These are phyloP conservation scores for Psittacula echo DNA, from an alignment of 2,797 vertebrate genomes.

Conservation along the genomic window DNA sequence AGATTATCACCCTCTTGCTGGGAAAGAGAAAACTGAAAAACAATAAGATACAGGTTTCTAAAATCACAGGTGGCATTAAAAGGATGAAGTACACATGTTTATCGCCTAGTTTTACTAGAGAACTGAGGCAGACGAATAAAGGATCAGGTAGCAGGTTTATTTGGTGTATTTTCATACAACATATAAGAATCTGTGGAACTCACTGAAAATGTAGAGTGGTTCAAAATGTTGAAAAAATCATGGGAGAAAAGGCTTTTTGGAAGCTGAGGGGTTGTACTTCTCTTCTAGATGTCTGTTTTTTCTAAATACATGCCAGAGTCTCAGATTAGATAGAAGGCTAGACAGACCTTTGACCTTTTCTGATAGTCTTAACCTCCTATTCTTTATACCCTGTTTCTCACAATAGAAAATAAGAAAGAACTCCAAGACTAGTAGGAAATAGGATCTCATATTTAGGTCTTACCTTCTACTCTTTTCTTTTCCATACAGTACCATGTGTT, in stretches of 20 bases:
- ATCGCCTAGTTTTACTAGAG: background rate
- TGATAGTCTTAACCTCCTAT: background rate
- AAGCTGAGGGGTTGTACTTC: background rate
- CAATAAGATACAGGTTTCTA: background rate
- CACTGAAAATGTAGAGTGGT: background rate
- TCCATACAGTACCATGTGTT: rapidly evolving
- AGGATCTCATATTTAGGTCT: background rate
- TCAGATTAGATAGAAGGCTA: background rate
- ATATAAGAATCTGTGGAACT: background rate
- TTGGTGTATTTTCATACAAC: background rate
- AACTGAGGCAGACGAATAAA: background rate
- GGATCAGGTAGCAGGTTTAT: background rate
- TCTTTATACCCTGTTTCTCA: background rate
- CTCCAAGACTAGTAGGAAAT: background rate
- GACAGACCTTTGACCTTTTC: background rate
- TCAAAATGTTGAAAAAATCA: background rate
- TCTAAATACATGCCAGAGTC: background rate
- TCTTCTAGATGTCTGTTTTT: background rate
- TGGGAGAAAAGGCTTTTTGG: rapidly evolving
- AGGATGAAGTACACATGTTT: background rate
- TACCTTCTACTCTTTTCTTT: background rate
- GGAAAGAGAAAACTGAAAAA: background rate
- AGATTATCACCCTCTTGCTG: background rate
- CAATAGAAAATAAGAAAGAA: background rate
- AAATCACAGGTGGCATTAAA: background rate